Conservation (phyloP, 2,797 vertebrate species). For the Pristis pectinata region DNA sequence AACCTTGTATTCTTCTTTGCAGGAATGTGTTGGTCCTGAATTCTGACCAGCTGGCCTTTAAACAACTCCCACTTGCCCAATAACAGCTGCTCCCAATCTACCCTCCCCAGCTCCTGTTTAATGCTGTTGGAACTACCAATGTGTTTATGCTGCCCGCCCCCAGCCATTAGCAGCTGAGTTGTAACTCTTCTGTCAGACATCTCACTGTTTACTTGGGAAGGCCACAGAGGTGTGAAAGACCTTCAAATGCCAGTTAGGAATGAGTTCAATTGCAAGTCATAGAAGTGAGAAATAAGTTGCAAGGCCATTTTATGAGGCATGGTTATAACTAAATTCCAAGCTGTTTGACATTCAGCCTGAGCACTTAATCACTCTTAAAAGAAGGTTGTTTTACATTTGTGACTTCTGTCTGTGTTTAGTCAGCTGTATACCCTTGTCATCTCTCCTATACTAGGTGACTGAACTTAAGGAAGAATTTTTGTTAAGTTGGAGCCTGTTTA, state of each 20-base stretch:
- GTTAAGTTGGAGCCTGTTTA: neutral
- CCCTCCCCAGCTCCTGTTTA: too few relatives aligned
- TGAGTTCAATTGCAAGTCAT: neutral
- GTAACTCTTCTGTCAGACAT: neutral
- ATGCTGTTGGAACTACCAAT: too few relatives aligned
- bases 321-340: neutral
- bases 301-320: neutral
- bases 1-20: too few relatives aligned
- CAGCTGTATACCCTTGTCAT: neutral
- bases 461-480: neutral
- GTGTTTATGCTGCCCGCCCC: too few relatives aligned
- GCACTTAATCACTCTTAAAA: neutral
- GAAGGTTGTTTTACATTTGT: neutral
- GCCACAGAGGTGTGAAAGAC: neutral
- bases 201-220: neutral
- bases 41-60: too few relatives aligned
- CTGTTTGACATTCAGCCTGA: neutral
- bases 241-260: neutral
- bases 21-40: too few relatives aligned
- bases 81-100: too few relatives aligned
- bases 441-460: neutral
- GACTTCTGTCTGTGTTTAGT: neutral
- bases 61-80: too few relatives aligned
- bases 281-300: neutral
- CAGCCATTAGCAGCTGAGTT: neutral